Evolutionary conservation across 2,888 invertebrate genomes (phyloP), one percentile per base, ranked within the genome.

Genomic region (Sipha maydis): DNA sequence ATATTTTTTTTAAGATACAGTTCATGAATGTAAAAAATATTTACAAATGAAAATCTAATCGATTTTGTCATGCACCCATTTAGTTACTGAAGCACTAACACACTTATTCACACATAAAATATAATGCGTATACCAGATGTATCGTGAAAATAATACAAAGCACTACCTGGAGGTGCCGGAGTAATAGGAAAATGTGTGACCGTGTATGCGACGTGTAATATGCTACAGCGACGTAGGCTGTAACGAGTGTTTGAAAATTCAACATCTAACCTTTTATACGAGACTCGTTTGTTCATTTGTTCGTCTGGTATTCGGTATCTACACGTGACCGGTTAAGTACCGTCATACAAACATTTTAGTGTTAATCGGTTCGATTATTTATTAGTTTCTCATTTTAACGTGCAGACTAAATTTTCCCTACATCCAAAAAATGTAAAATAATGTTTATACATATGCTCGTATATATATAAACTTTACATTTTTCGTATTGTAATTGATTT

Each of bases 281-380:
- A 79, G 85, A 71, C 85, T 79, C 71, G 85, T 86, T 79, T 79
- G 28, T 78, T 86, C 85, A n/a, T 86, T 86, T 79, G 79, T 85
- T 69, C 78, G 77, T 78, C 85, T 28, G 56, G 56, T 38, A 76
- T 84, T 84, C 14, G 75, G 54, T 71, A 75, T 21, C n/a, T 54
- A 38, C 21, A 84, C 75, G 85, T 79, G 85, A 86, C 85, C 85
- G 79, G 77, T 86, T 71, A 86, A 79, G 79, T 86, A 86, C 79
- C 77, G n/a, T 38, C 69, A n/a, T 69, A 85, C 85, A 41, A 78
- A 67, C 85, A 78, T 85, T 85, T 85, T 69, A 77, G 85, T 78
- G 85, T 85, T 78, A 85, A 85, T 85, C 85, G 85, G 71, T 85
- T 78, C 85, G 71, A 78, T 85, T 71, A 71, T 78, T 85, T 85